Evolutionary conservation across 2,797 vertebrate species (phyloP).

Genomic region (Acrocephalus scirpaceus): DNA sequence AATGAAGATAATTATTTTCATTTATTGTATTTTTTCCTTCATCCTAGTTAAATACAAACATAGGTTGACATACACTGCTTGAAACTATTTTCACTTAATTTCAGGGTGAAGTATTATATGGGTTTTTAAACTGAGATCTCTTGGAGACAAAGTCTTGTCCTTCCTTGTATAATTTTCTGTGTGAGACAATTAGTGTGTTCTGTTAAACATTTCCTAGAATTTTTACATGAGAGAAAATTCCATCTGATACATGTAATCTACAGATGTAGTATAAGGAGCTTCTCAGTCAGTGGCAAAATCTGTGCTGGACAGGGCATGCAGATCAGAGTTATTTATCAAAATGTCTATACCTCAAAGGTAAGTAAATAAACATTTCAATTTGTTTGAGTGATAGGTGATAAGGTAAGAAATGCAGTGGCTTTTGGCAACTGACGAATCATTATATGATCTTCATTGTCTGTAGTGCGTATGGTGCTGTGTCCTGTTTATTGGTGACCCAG

Average conservation of each 20-base stretch:
- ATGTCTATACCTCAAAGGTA: background rate
- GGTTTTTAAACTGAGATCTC: background rate
- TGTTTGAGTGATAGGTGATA: background rate
- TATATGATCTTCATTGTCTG: background rate
- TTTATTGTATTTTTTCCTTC: background rate
- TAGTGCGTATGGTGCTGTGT: background rate
- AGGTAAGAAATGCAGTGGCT: background rate
- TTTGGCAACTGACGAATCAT: background rate
- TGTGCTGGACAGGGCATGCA: background rate
- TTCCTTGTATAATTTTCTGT: background rate
- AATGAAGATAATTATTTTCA: background rate
- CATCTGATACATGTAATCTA: background rate
- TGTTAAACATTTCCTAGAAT: background rate
- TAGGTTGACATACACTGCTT: background rate
- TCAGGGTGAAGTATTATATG: background rate
- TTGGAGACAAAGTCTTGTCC: background rate
- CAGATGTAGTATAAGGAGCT: background rate
- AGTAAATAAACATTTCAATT: background rate
- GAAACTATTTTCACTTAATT: constrained; percentile 29
- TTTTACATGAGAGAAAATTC: background rate
- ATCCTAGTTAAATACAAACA: background rate
- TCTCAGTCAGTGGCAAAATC: background rate
- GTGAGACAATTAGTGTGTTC: background rate
- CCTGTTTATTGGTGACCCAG: background rate
- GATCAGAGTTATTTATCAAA: background rate